Evolutionary conservation across 2,888 invertebrate genomes (phyloP).

Genomic region (Copidosoma aretas): DNA sequence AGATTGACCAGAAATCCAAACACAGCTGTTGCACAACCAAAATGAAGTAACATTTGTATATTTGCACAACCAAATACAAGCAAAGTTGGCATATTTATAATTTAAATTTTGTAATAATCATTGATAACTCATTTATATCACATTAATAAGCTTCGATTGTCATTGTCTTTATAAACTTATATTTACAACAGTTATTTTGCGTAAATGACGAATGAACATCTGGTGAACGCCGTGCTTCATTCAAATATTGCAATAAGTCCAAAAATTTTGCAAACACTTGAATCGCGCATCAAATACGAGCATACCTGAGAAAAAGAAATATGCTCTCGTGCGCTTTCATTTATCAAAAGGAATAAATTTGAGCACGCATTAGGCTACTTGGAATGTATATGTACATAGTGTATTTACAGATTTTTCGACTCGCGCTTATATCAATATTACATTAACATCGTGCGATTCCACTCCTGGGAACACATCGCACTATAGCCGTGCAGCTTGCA

Average conservation of each 20-base stretch:
- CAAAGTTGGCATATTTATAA: neutral
- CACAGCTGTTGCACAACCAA: neutral
- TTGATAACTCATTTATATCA: too few relatives aligned
- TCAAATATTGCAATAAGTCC: slow-evolving; percentile 12
- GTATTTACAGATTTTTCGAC: too few relatives aligned
- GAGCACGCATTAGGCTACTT: too few relatives aligned
- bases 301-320: neutral
- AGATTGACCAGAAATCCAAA: neutral
- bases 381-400: too few relatives aligned
- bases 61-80: neutral
- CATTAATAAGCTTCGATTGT: neutral
- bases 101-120: too few relatives aligned
- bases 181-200: neutral
- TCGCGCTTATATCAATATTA: too few relatives aligned
- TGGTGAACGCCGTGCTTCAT: slow-evolving; percentile 4
- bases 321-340: neutral
- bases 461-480: neutral
- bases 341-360: too few relatives aligned
- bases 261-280: neutral
- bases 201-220: slow-evolving; percentile 5
- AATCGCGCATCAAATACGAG: too few relatives aligned
- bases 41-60: neutral
- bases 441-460: too few relatives aligned
- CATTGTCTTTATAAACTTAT: too few relatives aligned
- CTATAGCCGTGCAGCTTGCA: slow-evolving; percentile 16